Evolutionary conservation across 2,797 vertebrate genomes (phyloP), one percentile per base, ranked within the genome.

Genomic region (Schizopygopsis malacanthus): DNA sequence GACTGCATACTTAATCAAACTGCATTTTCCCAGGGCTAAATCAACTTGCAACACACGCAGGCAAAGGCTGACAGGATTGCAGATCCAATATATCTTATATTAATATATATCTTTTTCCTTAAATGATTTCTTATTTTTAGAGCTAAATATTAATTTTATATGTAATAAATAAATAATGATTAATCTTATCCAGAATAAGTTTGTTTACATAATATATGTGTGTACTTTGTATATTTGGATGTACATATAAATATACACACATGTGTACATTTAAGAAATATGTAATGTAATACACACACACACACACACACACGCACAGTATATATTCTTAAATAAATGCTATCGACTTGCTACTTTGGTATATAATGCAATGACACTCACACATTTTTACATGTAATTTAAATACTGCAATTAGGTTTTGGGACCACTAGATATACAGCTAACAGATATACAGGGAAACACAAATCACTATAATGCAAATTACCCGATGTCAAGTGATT

Each of bases 1-100:
- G 28, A 83, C 56, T 65, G 15, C 43, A 52, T 52, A 52, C 28
- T 65, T 76, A 65, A 65, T 65, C 20, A 76, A 65, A 76, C 72
- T 65, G 28, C 10, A 67, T 37, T 67, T 65, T 43, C 22, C 56
- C 20, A 7, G 43, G 82, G 28, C 13, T 76, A 65, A 83, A 76
- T 25, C 41, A 76, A 65, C 15, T 76, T 37, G 28, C 63, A 81
- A 37, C 43, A 52, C 28, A 20, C 37, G 18, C 11, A 69, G 63
- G 13, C 43, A 72, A 72, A 47, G 22, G 41, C n/a, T 47, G 16
- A 20, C 5, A 70, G 37, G 4, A 69, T 69, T 41, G 16, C 47
- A 50, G 47, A 50, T 15, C 47, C 13, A 13, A 15, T 15, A 50
- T 50, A 50, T 28, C 13, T 15, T 50, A 4, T 28, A 28, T 28